Conservation (phyloP, 2,113 vertebrate genomes). For the Ptilonorhynchus violaceus region DNA sequence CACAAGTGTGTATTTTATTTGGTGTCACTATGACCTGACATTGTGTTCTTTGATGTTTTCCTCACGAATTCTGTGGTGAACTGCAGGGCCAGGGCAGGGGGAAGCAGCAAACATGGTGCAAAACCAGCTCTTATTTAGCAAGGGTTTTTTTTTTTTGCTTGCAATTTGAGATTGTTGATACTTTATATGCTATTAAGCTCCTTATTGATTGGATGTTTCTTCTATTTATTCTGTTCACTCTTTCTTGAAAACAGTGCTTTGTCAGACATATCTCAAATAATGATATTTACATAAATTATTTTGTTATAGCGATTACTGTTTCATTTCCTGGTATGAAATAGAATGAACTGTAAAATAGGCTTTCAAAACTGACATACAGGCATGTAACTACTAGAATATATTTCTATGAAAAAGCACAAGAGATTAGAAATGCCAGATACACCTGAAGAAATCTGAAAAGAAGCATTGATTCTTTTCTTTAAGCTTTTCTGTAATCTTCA, state of each 20-base stretch:
- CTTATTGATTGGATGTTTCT: not conserved
- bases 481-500: not conserved
- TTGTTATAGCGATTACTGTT: not conserved
- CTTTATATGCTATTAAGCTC: not conserved
- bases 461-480: not conserved
- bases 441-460: not conserved
- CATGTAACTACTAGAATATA: not conserved
- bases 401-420: not conserved
- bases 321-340: not conserved
- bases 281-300: not conserved
- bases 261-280: not conserved
- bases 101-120: not conserved
- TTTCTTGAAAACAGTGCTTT: not conserved
- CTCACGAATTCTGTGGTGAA: not conserved
- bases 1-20: not conserved
- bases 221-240: not conserved
- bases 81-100: not conserved
- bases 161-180: not conserved
- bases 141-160: not conserved
- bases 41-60: not conserved
- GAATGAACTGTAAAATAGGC: not conserved
- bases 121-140: not conserved
- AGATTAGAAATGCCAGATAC: not conserved
- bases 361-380: not conserved
- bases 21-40: rapidly evolving